Base-by-base conservation (phyloP, 2,113 vertebrate genomes). In the Burhinus oedicnemus region DNA sequence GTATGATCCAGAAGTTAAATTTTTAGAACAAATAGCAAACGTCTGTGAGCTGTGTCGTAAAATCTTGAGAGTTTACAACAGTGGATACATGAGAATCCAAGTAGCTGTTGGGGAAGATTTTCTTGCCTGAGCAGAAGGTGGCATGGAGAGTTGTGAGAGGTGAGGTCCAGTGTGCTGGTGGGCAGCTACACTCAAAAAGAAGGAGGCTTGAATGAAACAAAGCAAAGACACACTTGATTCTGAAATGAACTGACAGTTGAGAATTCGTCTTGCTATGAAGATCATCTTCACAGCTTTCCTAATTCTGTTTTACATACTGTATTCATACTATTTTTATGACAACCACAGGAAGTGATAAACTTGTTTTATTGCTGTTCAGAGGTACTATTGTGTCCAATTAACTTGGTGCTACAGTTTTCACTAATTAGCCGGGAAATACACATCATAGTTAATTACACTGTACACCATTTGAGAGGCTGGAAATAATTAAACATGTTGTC, bases 401-500 rank as follows among this genome's bases (percentile, higher is more conserved):
- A 52, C 69, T 94, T 96, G 78, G 89, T 96, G 95, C 58, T 95
- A 97, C 83, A 89, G 87, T 97, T 95, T 91, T 90, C 38, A 94
- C 95, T 98, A 98, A 98, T 96, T 97, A 97, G 84, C 83, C 55
- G 23, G 86, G 95, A 98, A 98, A 95, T 79, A 88, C 17, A 52
- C 72, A 98, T 97, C 91, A 92, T 61, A 85, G 86, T 95, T 98
- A 98, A 98, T 98, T 98, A 96, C 16, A 93, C 51, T 94, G 25
- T 97, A 92, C 49, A 92, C 61, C 34, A 88, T 57, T 96, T 0
- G 12, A 94, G 83, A 92, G 77, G 65, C 92, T 97, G 97, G 96
- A 98, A 98, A 98, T 98, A 97, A 98, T 98, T 97, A 98, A 97
- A 88, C 91, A 90, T 86, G 57, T 95, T 98, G 97, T 97, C 80